Percentiles rank a stretch among this genome's conserved stretches.
These are phyloP conservation scores for Chloroceryle aenea DNA, from an alignment of 2,113 vertebrate species.

Conservation along the genomic window DNA sequence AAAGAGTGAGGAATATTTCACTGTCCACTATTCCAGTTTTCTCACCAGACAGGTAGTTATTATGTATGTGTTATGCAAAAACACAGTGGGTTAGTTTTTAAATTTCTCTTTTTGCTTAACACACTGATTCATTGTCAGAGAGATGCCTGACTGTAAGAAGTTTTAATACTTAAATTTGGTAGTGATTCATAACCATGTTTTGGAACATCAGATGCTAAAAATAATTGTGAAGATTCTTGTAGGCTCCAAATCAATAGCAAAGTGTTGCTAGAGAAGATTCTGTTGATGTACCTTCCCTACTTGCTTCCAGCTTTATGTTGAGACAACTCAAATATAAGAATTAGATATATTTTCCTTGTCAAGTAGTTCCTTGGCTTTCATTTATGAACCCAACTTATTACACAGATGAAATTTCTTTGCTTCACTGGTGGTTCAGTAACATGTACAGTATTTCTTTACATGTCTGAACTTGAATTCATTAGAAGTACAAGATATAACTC, in stretches of 20 bases:
- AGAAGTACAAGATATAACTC: neutral
- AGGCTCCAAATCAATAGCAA: slow-evolving; percentile 18
- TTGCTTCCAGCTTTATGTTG: slow-evolving; percentile 13
- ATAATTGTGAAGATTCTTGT: neutral
- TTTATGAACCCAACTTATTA: neutral
- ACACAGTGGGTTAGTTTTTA: neutral
- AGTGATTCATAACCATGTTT: neutral
- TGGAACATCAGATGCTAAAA: neutral
- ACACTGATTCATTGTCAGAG: neutral
- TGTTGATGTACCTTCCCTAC: neutral
- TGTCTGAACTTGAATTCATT: neutral
- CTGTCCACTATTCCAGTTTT: neutral
- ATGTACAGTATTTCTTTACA: neutral
- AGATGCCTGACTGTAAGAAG: neutral
- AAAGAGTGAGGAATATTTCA: neutral
- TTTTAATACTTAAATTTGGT: slow-evolving; percentile 1
- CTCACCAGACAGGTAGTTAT: neutral
- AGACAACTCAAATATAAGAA: slow-evolving; percentile 5
- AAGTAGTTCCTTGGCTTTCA: neutral
- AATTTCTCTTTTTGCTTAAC: neutral
- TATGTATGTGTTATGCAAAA: neutral
- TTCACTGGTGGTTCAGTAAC: neutral
- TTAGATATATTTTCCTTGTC: neutral
- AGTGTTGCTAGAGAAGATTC: neutral
- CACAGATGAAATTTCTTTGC: neutral